Evolutionary conservation across 2,888 invertebrate genomes (phyloP).

Genomic region (Stenichneumon culpator): DNA sequence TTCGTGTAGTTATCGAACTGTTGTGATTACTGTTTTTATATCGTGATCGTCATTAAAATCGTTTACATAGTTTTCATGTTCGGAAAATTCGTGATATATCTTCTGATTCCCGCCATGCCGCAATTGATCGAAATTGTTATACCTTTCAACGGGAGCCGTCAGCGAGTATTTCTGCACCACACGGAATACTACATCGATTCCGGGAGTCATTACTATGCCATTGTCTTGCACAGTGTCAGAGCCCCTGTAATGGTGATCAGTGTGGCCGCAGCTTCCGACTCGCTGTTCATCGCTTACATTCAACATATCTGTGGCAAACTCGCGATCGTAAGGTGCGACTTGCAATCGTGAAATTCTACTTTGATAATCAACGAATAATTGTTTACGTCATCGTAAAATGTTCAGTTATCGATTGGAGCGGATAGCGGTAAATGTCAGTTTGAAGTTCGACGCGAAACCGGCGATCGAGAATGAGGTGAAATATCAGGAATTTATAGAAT

Average conservation of each 20-base stretch:
- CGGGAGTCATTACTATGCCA: conserved; percentile 34
- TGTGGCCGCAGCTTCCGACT: not conserved
- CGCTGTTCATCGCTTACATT: conserved; percentile 27
- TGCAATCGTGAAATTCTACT: not conserved
- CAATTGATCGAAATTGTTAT: conserved; percentile 30
- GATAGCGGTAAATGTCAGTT: not conserved
- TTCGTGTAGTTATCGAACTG: not conserved
- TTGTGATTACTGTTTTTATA: not conserved
- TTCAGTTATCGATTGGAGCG: not conserved
- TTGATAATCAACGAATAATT: not conserved
- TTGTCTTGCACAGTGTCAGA: conserved; percentile 44
- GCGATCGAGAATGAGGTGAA: conserved; percentile 1
- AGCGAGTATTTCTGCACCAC: conserved; percentile 2
- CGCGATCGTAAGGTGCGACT: conserved; percentile 12
- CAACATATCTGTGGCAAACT: conserved; percentile 19
- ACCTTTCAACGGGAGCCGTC: conserved; percentile 44
- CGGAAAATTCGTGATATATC: conserved; percentile 2
- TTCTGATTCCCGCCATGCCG: conserved; percentile 37
- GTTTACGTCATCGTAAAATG: not conserved
- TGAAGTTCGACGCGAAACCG: not conserved
- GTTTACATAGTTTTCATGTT: conserved; percentile 26
- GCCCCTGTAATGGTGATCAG: conserved; percentile 3
- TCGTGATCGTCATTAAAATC: not conserved
- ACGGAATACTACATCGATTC: conserved; percentile 40
- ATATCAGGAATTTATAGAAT: not conserved